Conservation (phyloP, 2,113 vertebrate species). For the Reinhardtius hippoglossoides region DNA sequence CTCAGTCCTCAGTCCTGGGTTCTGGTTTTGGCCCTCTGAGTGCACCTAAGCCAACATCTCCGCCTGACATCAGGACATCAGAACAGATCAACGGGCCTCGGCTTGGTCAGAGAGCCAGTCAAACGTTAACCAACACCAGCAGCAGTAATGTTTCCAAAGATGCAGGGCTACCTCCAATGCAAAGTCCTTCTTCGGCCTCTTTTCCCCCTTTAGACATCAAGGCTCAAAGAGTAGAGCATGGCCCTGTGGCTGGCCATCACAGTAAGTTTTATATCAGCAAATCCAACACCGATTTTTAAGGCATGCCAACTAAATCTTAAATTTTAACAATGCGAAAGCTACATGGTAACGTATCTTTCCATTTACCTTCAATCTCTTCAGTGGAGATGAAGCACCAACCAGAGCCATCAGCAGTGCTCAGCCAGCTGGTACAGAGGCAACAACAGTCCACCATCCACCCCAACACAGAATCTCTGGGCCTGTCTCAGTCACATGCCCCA, state of each 20-base stretch:
- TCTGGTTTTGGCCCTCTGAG: constrained; percentile 90
- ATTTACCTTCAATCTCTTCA: constrained; percentile 33
- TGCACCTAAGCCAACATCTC: constrained; percentile 83
- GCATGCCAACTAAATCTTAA: neutral
- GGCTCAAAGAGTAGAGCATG: constrained; percentile 77
- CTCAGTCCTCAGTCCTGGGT: constrained; percentile 89
- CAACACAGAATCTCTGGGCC: constrained; percentile 61
- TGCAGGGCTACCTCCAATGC: constrained; percentile 48
- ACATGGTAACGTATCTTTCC: neutral
- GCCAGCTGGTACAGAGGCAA: constrained; percentile 91
- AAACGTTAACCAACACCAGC: constrained; percentile 65
- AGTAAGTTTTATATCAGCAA: constrained; percentile 76
- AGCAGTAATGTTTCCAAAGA: constrained; percentile 71
- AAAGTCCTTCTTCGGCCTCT: constrained; percentile 64
- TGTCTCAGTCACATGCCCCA: constrained; percentile 66
- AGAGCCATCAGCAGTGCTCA: constrained; percentile 94
- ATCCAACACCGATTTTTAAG: neutral
- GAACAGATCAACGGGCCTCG: constrained; percentile 88
- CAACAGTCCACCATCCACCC: constrained; percentile 79
- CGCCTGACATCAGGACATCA: constrained; percentile 85
- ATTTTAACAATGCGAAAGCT: neutral
- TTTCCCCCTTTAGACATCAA: constrained; percentile 86
- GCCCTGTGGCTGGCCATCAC: constrained; percentile 73
- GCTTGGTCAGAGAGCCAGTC: constrained; percentile 83
- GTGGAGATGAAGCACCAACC: constrained; percentile 94